Base-by-base conservation (phyloP, 2,113 vertebrate genomes). In the Oreochromis tanganicae region DNA sequence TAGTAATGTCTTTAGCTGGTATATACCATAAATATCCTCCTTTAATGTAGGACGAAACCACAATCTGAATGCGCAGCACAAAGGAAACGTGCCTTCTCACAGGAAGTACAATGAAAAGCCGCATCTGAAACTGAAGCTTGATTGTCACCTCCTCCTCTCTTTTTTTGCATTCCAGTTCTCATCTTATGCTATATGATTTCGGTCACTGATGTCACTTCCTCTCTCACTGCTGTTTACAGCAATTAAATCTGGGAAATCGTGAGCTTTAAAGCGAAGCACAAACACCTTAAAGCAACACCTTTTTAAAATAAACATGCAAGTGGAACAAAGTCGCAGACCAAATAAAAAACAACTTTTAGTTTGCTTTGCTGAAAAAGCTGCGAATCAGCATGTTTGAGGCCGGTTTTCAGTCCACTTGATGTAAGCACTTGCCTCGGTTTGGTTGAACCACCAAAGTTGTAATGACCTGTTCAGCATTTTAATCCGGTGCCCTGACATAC, bases 401-500 rank as follows among this genome's bases (percentile, higher is more conserved):
- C 4, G 9, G 43, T 50, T 78, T 48, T 50, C 43, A 12, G 43
- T 19, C 6, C 71, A 50, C 9, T 29, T 2, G 6, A 29, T 17
- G 41, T 19, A 32, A 17, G 2, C 71, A 5, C 61, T n/a, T 7
- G 4, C 19, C 34, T 13, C 34, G 1, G 19, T 2, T 68, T 50
- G 46, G 41, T 75, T 2, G 27, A 78, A 78, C 46, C 9, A 3
- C 16, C 27, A n/a, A 50, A 8, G 27, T 78, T 19, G 29, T 34
- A 12, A 78, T 9, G 46, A 52, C 10, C 46, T 52, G 17, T 78
- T 78, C 46, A 52, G 73, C 10, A 78, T 52, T 78, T 78, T 12
- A 78, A 32, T 75, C 24, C 3, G 14, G 68, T 50, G 38, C 38
- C 66, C 21, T 46, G 27, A 50, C 27, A 32, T 32, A 50, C 43